Conservation (phyloP, 2,113 vertebrate species). For the Lota lota region DNA sequence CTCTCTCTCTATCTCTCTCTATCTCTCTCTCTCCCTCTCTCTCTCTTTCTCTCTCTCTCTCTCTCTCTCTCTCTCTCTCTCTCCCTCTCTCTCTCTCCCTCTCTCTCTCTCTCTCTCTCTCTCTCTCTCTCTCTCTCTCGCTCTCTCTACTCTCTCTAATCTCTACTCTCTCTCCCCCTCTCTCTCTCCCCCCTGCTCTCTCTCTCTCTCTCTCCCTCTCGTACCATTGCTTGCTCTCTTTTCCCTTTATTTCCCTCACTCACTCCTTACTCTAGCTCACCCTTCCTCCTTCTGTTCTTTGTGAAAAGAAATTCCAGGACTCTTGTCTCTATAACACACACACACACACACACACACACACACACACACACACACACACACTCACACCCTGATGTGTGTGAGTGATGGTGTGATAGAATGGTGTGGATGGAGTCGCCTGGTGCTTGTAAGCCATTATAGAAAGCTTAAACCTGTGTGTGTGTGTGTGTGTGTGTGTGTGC, state of each 20-base stretch:
- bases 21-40: no score
- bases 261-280: no score
- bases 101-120: no score
- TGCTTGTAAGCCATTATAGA: conserved; percentile 52
- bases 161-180: not conserved
- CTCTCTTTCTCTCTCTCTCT: no score
- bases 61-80: no score
- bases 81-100: no score
- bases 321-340: not conserved
- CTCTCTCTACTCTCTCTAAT: no score
- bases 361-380: not conserved
- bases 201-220: not conserved
- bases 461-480: conserved; percentile 42
- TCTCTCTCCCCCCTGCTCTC: not conserved
- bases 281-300: no score
- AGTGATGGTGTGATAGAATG: conserved; percentile 61
- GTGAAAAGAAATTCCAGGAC: not conserved
- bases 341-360: conserved; percentile 9
- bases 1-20: conserved; percentile 24
- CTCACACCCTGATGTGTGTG: conserved; percentile 20
- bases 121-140: no score
- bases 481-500: conserved; percentile 12
- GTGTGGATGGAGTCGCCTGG: conserved; percentile 43
- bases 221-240: no score
- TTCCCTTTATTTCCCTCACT: no score